A percentile compares a stretch with the other conserved stretches of the same genome.
These are phyloP conservation scores for Corvus hawaiiensis DNA, from an alignment of 2,113 vertebrate species.

Conservation along the genomic window DNA sequence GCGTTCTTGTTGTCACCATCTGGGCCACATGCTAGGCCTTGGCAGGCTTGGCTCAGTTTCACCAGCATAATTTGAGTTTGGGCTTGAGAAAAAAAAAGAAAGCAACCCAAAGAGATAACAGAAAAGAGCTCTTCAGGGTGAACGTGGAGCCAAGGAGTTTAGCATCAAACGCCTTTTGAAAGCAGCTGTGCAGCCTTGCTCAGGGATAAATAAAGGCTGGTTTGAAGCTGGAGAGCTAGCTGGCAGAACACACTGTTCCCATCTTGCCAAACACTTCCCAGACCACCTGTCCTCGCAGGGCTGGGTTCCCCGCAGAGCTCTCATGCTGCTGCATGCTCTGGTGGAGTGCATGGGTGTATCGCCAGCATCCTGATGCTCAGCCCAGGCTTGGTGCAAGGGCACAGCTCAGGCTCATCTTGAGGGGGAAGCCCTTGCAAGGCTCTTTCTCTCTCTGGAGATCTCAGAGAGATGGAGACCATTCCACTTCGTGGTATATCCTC, in stretches of 20 bases:
- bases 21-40: not conserved
- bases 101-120: not conserved
- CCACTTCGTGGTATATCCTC: not conserved
- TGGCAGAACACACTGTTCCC: constrained; percentile 2
- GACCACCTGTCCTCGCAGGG: not conserved
- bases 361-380: not conserved
- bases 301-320: not conserved
- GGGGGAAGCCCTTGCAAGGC: not conserved
- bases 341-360: not conserved
- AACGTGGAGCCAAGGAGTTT: not conserved
- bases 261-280: not conserved
- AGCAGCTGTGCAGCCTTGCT: constrained; percentile 9
- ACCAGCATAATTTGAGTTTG: not conserved
- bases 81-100: not conserved
- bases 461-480: not conserved
- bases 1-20: not conserved
- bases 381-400: not conserved
- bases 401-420: not conserved
- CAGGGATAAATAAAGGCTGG: not conserved
- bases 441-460: not conserved
- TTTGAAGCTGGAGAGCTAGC: not conserved
- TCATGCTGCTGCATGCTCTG: fast-evolving
- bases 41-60: not conserved
- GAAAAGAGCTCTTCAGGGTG: not conserved
- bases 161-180: constrained; percentile 11